Conservation (phyloP, 2,797 vertebrate genomes). For the Malacoraja senta region DNA sequence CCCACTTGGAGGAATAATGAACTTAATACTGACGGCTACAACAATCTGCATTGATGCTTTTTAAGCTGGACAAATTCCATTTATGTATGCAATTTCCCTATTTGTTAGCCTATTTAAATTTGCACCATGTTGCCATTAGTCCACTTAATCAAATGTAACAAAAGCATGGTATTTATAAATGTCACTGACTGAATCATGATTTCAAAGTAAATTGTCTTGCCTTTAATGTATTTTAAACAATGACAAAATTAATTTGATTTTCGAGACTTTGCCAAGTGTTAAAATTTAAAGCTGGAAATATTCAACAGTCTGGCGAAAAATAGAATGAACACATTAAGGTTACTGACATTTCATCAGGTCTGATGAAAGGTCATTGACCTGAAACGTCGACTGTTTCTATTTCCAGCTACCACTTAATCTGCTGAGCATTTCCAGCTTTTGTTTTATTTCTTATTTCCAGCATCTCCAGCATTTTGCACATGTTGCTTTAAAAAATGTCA, state of each 20-base stretch:
- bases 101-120: not conserved
- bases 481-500: not conserved
- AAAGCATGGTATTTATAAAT: conserved; percentile 10
- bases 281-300: no score
- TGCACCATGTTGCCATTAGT: not conserved
- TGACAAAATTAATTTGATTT: not conserved
- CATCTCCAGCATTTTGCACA: no score
- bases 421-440: no score
- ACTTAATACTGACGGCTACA: not conserved
- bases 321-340: no score
- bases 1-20: not conserved
- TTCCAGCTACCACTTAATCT: no score
- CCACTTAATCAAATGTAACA: not conserved
- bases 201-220: not conserved
- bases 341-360: no score
- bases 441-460: no score
- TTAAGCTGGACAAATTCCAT: not conserved
- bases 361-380: no score
- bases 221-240: not conserved
- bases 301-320: no score
- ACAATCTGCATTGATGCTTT: not conserved
- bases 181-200: not conserved
- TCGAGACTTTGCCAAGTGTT: not conserved
- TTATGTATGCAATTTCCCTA: not conserved
- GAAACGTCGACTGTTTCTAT: no score